These are phyloP conservation scores for Drosophila melanogaster DNA, from an alignment of 1,140 invertebrate species.

Conservation along the genomic window DNA sequence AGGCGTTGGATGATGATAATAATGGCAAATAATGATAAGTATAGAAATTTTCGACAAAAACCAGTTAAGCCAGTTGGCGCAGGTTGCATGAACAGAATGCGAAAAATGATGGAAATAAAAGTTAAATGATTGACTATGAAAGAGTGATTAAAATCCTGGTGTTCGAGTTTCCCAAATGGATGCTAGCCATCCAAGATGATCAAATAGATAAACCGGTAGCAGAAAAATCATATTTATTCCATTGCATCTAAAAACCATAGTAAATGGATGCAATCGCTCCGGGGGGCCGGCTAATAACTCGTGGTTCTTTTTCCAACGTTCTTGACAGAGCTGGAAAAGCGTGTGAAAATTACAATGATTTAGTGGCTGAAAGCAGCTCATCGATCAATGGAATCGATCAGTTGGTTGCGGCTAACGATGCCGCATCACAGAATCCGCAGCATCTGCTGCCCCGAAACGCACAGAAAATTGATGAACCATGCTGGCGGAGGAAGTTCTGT, in stretches of 20 bases:
- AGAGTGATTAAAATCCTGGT: neutral
- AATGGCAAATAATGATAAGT: slow-evolving; percentile 55
- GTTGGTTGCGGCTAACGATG: slow-evolving; percentile 39
- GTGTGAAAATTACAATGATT: slow-evolving; percentile 62
- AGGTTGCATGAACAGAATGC: slow-evolving; percentile 1
- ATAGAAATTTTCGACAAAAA: slow-evolving; percentile 39
- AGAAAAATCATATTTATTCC: neutral
- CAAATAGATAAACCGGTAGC: neutral
- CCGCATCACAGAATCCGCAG: slow-evolving; percentile 27
- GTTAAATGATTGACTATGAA: neutral
- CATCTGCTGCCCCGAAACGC: slow-evolving; percentile 43
- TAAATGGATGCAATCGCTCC: slow-evolving; percentile 28
- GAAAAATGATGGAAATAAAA: slow-evolving; percentile 4
- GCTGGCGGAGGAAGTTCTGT: slow-evolving; percentile 6
- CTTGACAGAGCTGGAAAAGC: slow-evolving; percentile 31
- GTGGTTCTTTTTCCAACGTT: slow-evolving; percentile 12
- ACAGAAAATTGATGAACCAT: slow-evolving; percentile 56
- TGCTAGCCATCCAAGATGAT: neutral
- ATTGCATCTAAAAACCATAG: slow-evolving; percentile 2
- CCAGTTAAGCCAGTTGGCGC: slow-evolving; percentile 40
- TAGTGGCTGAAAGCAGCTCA: slow-evolving; percentile 51
- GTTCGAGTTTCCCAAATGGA: no score
- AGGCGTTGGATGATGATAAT: slow-evolving; percentile 35
- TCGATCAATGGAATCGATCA: slow-evolving; percentile 56
- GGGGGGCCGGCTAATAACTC: slow-evolving; percentile 15